A percentile compares a stretch with the other conserved stretches of the same genome.
Conservation (phyloP, 2,797 vertebrate species). For the Enteromius viviparus region DNA sequence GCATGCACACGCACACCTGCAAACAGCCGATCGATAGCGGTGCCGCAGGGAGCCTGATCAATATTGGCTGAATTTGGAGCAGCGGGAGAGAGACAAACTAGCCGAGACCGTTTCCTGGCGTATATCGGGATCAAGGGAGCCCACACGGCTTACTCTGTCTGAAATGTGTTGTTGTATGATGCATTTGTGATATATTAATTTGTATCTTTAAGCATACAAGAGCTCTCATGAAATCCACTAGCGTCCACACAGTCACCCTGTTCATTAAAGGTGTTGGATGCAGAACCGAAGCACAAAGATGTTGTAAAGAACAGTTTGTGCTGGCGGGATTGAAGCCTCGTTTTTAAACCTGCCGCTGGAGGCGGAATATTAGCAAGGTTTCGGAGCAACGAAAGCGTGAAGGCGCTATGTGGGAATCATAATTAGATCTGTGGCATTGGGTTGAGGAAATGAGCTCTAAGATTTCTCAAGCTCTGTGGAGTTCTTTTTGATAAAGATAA, state of each 20-base stretch:
- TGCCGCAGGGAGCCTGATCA: slow-evolving; percentile 71
- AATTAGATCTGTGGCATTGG: slow-evolving; percentile 56
- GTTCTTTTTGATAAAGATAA: slow-evolving; percentile 57
- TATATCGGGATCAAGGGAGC: slow-evolving; percentile 48
- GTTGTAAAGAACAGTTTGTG: slow-evolving; percentile 20
- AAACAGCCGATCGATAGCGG: slow-evolving; percentile 70
- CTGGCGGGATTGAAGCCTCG: neutral
- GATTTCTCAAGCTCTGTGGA: slow-evolving; percentile 46
- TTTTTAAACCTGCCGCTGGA: slow-evolving; percentile 24
- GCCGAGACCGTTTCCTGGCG: slow-evolving; percentile 50
- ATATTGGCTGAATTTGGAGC: slow-evolving; percentile 69
- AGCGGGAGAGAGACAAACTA: slow-evolving; percentile 64
- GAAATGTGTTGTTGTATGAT: slow-evolving; percentile 25
- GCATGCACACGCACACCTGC: slow-evolving; percentile 44
- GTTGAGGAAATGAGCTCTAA: slow-evolving; percentile 41
- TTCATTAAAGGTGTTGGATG: slow-evolving; percentile 38
- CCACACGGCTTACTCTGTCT: neutral
- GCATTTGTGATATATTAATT: slow-evolving; percentile 5
- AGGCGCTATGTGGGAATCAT: slow-evolving; percentile 42
- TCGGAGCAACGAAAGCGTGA: slow-evolving; percentile 19
- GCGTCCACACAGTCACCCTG: neutral
- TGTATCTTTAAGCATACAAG: neutral
- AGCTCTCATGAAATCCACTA: slow-evolving; percentile 17
- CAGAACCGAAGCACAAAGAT: slow-evolving; percentile 15
- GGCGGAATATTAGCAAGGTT: slow-evolving; percentile 27